phyloP scores from a whole-genome alignment of 1,140 invertebrate genomes.

The Stegodyphus mimosarum region DNA sequence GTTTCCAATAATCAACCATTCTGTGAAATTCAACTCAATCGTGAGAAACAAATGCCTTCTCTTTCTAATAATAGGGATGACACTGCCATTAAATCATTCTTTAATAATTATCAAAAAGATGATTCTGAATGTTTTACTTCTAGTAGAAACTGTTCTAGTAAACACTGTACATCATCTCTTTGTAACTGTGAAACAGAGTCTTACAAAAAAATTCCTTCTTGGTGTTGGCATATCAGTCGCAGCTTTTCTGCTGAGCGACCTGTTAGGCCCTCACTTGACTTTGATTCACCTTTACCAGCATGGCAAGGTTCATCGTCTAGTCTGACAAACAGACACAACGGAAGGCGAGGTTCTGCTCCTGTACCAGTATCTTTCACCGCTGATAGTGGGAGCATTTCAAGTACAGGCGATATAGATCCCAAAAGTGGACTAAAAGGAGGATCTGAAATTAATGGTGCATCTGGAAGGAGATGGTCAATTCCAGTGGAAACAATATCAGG shows the following conservation, averaged over 20 bases:
- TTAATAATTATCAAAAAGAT: constrained; percentile 1
- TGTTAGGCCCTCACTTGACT: constrained; percentile 34
- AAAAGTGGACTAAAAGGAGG: constrained; percentile 15
- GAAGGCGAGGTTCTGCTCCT: constrained; percentile 61
- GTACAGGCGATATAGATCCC: constrained; percentile 5
- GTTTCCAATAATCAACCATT: constrained; percentile 26
- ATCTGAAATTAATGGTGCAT: constrained; percentile 24
- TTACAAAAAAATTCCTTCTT: constrained; percentile 42
- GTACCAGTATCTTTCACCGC: constrained; percentile 10
- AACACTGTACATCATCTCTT: constrained; percentile 17
- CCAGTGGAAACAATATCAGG: constrained; percentile 37
- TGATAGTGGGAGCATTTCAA: constrained; percentile 13
- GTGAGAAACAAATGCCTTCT: constrained; percentile 8
- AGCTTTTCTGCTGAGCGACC: constrained; percentile 55
- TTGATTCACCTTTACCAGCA: constrained; percentile 49
- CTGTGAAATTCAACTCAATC: constrained; percentile 10
- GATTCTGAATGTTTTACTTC: constrained; percentile 11
- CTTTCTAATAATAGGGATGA: background rate
- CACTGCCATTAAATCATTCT: constrained; percentile 24
- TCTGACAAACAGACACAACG: constrained; percentile 3
- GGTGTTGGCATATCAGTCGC: constrained; percentile 61
- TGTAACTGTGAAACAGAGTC: constrained; percentile 10
- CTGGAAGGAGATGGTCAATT: constrained; percentile 51
- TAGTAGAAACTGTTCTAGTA: constrained; percentile 36
- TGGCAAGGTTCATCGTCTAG: constrained; percentile 27